phyloP scores from a whole-genome alignment of 2,113 vertebrate species.

The Tinamus guttatus region DNA sequence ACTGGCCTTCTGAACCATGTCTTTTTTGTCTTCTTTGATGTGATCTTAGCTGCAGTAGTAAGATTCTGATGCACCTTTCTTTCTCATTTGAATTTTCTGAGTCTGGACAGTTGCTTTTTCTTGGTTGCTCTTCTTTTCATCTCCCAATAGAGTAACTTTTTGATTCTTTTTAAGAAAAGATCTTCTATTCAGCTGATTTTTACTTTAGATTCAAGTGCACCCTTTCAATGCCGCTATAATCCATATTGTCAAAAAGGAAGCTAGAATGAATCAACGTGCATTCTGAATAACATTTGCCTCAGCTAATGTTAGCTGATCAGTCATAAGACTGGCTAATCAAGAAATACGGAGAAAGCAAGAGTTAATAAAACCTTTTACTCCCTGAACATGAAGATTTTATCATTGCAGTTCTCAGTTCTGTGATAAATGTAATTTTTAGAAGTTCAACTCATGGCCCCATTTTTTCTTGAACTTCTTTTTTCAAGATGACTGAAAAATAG shows the following conservation, averaged over 20 bases:
- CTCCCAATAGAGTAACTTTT: background rate
- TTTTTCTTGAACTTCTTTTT: background rate
- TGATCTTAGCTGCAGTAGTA: background rate
- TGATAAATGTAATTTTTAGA: background rate
- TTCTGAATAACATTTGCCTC: background rate
- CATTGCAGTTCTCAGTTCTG: background rate
- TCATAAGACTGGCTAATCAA: background rate
- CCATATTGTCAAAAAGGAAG: background rate
- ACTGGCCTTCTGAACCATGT: too few relatives aligned
- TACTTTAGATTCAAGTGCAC: background rate
- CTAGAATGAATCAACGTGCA: background rate
- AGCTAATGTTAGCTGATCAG: background rate
- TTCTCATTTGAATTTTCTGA: background rate
- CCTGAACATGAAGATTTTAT: background rate
- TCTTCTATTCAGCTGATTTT: background rate
- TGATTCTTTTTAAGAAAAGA: background rate
- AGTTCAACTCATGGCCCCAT: background rate
- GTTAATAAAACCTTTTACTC: background rate
- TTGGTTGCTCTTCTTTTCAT: background rate
- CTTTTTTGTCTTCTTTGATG: background rate
- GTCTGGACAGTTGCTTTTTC: background rate
- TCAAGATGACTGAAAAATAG: background rate
- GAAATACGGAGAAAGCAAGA: background rate
- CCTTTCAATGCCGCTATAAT: background rate
- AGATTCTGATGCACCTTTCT: background rate